Evolutionary conservation across 2,113 vertebrate species (phyloP).

Genomic region (Chlorodrepanis virens): DNA sequence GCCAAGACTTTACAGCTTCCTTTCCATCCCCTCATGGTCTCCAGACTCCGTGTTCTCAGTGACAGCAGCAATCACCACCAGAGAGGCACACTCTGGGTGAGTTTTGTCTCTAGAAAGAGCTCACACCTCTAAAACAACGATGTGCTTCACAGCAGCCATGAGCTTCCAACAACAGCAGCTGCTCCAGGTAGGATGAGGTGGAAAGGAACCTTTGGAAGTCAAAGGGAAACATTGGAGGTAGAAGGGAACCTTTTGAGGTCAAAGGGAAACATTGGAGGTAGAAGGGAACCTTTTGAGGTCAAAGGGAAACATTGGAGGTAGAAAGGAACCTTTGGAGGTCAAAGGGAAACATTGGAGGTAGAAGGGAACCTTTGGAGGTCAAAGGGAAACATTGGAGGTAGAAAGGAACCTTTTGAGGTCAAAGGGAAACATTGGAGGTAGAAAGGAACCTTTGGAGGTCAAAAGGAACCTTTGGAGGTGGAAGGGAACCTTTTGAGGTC

Average conservation of each 20-base stretch:
- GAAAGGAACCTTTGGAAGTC: neutral
- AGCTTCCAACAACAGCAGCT: neutral
- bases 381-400: neutral
- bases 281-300: neutral
- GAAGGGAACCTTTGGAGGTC: neutral
- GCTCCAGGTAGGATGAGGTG: neutral
- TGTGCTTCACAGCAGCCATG: neutral
- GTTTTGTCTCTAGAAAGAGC: neutral
- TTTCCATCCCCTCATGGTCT: neutral
- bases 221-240: accelerated
- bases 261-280: neutral
- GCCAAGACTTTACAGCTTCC: neutral
- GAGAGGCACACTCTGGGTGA: neutral
- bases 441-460: neutral
- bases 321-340: neutral
- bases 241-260: neutral
- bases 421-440: too few relatives aligned
- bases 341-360: neutral
- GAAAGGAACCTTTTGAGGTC: neutral
- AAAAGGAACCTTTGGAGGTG: neutral
- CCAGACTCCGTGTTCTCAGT: neutral
- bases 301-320: too few relatives aligned
- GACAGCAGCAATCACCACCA: neutral
- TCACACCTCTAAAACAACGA: neutral
- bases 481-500: neutral